Evolutionary conservation across 2,113 vertebrate species (phyloP).

Genomic region (Ranitomeya imitator): DNA sequence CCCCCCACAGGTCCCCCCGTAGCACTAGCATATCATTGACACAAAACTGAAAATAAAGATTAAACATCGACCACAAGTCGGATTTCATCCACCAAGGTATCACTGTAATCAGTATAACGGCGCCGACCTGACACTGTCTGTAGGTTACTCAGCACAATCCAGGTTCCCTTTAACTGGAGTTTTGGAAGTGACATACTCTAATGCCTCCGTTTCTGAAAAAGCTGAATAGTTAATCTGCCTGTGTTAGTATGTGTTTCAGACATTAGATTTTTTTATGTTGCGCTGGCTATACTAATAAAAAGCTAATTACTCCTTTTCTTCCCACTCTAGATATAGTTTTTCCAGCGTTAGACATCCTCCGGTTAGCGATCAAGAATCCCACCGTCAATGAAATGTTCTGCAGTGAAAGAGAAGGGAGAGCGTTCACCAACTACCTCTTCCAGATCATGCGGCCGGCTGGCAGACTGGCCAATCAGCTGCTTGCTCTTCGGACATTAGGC

Average conservation of each 20-base stretch:
- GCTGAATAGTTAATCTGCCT: too few species aligned
- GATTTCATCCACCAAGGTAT: too few species aligned
- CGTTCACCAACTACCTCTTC: conserved; percentile 86
- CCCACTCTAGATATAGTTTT: conserved; percentile 89
- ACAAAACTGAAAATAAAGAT: too few species aligned
- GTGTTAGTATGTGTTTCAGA: too few species aligned
- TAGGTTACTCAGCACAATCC: too few species aligned
- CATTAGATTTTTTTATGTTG: neutral
- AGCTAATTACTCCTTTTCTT: conserved; percentile 28
- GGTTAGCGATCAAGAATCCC: conserved; percentile 90
- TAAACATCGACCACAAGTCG: too few species aligned
- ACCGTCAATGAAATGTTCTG: conserved; percentile 90
- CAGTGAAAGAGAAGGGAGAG: conserved; percentile 82
- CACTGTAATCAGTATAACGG: too few species aligned
- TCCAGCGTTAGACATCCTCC: conserved; percentile 93
- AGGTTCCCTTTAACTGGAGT: too few species aligned
- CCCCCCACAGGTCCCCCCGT: accelerated
- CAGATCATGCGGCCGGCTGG: conserved; percentile 85
- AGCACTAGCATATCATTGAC: too few species aligned
- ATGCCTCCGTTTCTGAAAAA: too few species aligned
- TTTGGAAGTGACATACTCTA: too few species aligned
- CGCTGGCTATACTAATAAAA: neutral
- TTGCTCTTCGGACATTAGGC: conserved; percentile 91
- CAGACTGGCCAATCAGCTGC: conserved; percentile 91
- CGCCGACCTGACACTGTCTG: too few species aligned